Evolutionary conservation across 2,888 invertebrate species (phyloP).

Genomic region (Protonemura montana): DNA sequence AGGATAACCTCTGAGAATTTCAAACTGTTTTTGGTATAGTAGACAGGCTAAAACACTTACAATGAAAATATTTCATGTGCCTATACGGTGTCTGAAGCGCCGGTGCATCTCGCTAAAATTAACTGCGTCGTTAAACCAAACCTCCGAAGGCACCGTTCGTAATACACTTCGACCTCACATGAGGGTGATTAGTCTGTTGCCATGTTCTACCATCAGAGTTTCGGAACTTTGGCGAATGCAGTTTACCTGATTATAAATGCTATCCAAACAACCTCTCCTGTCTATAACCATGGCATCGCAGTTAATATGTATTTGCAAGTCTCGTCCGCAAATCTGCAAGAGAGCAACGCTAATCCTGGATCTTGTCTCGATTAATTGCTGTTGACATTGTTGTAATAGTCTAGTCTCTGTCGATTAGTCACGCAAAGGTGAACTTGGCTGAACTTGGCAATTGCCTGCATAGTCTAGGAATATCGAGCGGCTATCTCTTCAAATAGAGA

Average conservation of each 20-base stretch:
- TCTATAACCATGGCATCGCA: neutral
- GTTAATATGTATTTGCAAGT: neutral
- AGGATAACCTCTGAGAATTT: neutral
- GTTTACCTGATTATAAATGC: neutral
- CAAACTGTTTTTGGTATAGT: too few species aligned
- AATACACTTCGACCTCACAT: neutral
- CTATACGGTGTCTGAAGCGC: neutral
- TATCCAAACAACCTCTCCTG: neutral
- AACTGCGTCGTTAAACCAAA: neutral
- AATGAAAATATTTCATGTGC: neutral
- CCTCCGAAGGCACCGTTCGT: neutral
- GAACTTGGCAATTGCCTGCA: neutral
- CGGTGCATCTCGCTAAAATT: neutral
- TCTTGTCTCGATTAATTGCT: neutral
- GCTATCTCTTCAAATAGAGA: too few species aligned
- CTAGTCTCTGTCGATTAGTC: neutral
- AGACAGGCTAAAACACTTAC: too few species aligned
- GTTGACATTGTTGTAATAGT: slow-evolving; percentile 3
- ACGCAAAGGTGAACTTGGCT: neutral
- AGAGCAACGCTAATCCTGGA: neutral
- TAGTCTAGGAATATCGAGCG: too few species aligned
- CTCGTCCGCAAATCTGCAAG: neutral
- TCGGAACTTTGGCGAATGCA: neutral
- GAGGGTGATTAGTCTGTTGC: neutral
- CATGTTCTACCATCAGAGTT: neutral